Evolutionary conservation across 2,797 vertebrate species (phyloP).

Genomic region (Macrochelys suwanniensis): DNA sequence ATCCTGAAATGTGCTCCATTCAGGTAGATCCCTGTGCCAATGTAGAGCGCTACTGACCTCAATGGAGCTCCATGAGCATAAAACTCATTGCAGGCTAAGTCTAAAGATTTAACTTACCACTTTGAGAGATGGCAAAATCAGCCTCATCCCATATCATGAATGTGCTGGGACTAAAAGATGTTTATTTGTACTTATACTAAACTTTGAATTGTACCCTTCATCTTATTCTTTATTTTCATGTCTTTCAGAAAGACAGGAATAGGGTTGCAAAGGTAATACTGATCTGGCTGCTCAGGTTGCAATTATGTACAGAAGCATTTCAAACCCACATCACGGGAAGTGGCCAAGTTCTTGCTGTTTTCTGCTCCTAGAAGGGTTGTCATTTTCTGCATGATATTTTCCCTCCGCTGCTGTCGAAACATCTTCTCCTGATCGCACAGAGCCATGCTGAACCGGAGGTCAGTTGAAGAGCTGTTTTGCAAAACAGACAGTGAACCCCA

Average conservation of each 20-base stretch:
- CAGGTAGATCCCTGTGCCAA: not conserved
- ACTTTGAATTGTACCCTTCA: not conserved
- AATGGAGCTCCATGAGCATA: not conserved
- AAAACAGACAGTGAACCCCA: conserved; percentile 21
- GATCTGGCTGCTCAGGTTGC: not conserved
- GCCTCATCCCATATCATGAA: not conserved
- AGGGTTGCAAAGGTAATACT: not conserved
- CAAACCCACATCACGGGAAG: conserved; percentile 86
- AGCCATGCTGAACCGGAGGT: conserved; percentile 94
- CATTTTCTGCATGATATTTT: conserved; percentile 90
- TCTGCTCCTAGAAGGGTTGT: conserved; percentile 91
- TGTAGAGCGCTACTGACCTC: not conserved
- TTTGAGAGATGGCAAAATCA: not conserved
- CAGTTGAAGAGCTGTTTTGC: conserved; percentile 86
- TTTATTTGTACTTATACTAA: not conserved
- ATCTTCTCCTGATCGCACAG: conserved; percentile 94
- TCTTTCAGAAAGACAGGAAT: not conserved
- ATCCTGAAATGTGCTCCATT: rapidly evolving
- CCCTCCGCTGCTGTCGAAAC: conserved; percentile 90
- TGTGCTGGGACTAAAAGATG: not conserved
- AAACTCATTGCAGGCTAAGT: not conserved
- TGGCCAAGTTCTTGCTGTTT: conserved; percentile 85
- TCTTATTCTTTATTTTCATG: rapidly evolving
- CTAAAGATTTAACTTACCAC: not conserved
- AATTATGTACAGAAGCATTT: not conserved